Conservation (phyloP, 2,113 vertebrate species). For the Ahaetulla prasina region DNA sequence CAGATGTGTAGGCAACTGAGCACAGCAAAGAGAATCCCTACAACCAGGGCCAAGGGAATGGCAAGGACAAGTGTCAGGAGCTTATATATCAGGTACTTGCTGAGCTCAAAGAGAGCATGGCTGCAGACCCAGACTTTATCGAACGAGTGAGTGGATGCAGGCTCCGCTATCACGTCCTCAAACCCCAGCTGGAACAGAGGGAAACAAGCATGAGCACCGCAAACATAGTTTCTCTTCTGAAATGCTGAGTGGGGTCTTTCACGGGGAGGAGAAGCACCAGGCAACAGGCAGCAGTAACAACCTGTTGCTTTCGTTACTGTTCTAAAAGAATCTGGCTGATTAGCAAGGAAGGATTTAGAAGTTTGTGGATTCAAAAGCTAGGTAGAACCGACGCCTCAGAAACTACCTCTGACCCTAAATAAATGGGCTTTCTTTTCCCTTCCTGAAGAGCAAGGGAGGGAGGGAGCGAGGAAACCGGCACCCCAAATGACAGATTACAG, state of each 20-base stretch:
- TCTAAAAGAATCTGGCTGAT: background rate
- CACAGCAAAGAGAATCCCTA: conserved; percentile 80
- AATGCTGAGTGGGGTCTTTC: background rate
- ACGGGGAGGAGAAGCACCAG: background rate
- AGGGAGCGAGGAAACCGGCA: background rate
- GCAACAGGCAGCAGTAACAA: background rate
- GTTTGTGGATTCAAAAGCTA: background rate
- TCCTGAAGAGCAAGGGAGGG: background rate
- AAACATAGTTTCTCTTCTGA: background rate
- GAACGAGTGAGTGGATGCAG: conserved; percentile 80
- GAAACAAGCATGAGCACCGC: background rate
- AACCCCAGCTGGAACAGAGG: conserved; percentile 79
- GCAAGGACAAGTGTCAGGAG: conserved; percentile 84
- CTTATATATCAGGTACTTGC: conserved; percentile 85
- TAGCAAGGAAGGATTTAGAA: background rate
- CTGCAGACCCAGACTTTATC: conserved; percentile 93
- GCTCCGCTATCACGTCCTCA: conserved; percentile 90
- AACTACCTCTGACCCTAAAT: background rate
- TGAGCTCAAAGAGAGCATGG: conserved; percentile 86
- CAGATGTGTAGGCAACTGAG: conserved; percentile 94
- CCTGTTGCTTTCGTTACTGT: background rate
- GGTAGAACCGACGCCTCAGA: background rate
- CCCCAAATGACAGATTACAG: background rate
- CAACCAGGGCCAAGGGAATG: conserved; percentile 81
- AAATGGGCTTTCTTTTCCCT: background rate